Base-by-base conservation (phyloP, 2,888 invertebrate genomes). In the Diaphora mendica region DNA sequence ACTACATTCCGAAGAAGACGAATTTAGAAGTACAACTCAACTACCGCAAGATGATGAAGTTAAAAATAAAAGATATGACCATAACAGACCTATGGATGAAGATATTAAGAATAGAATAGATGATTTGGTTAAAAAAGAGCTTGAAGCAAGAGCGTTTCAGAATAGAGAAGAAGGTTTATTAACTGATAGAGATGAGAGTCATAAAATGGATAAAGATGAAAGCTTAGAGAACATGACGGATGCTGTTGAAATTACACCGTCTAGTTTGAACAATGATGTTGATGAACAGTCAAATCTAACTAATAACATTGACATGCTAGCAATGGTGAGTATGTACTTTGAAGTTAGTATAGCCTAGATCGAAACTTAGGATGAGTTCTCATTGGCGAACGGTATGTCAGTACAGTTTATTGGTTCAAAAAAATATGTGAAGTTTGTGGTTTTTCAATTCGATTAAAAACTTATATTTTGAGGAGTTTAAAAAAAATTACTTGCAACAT, bases 231-330 rank as follows among this genome's bases (percentile, higher is more conserved):
- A 75, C 0, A 74, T n/a, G 0, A 85, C 85, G 0, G 83, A 85
- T 33, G 82, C 35, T 66, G 68, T 71, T 55, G 81, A 81, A 39
- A 75, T 81, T 3, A 86, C 85, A 51, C 76, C 78, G 51, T 74
- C 82, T 66, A 83, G 83, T 20, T 74, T 84, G 74, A 89, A 91
- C 85, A 89, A 90, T 87, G 85, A 85, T 79, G 88, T 92, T 78
- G 85, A 84, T 66, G 8, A 85, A 85, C 87, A 89, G 80, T 64
- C 76, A 33, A 85, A 84, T 74, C 72, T 77, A 39, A 82, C 77
- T 68, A 79, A 81, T 74, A 83, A 79, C 77, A 85, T 85, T 77
- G 82, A 85, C 72, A 79, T 69, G 64, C 72, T 67, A 23, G 70
- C 82, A 2, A 85, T 85, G 85, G 80, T 84, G 76, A 76, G 75